Evolutionary conservation across 1,140 invertebrate species (phyloP).

Genomic region (Eupristina koningsbergeri): DNA sequence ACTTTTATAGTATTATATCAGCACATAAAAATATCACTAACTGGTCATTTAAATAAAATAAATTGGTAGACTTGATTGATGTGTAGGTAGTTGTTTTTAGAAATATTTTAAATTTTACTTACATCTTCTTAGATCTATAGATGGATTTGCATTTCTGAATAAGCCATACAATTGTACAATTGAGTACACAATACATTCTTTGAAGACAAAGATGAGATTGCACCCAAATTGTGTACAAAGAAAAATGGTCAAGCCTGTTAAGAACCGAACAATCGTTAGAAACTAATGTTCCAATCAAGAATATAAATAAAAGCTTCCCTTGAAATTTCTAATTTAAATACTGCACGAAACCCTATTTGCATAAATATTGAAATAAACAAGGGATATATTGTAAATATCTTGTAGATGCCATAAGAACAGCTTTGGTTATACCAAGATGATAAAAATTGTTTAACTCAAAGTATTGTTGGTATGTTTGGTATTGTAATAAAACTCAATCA

Average conservation of each 20-base stretch:
- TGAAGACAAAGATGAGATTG: not conserved
- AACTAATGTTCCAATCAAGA: slow-evolving; percentile 13
- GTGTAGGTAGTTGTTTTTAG: too few species aligned
- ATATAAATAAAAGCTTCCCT: slow-evolving; percentile 19
- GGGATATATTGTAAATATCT: slow-evolving; percentile 20
- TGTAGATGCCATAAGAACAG: not conserved
- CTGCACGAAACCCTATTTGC: not conserved
- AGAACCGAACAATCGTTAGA: slow-evolving; percentile 14
- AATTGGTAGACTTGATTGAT: not conserved
- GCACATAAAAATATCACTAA: not conserved
- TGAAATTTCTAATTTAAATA: slow-evolving; percentile 24
- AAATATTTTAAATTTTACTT: not conserved
- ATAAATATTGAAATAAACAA: not conserved
- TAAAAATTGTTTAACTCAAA: not conserved
- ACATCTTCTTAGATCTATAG: not conserved
- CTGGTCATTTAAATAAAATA: slow-evolving; percentile 9
- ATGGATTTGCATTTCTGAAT: slow-evolving; percentile 35
- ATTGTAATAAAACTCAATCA: too few species aligned
- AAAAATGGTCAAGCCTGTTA: not conserved
- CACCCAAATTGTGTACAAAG: not conserved
- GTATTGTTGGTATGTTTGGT: not conserved
- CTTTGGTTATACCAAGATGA: not conserved
- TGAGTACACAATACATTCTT: not conserved
- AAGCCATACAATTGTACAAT: slow-evolving; percentile 8
- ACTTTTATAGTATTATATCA: not conserved